These are phyloP conservation scores for Acrocephalus scirpaceus DNA, from an alignment of 2,797 vertebrate species.

Conservation along the genomic window DNA sequence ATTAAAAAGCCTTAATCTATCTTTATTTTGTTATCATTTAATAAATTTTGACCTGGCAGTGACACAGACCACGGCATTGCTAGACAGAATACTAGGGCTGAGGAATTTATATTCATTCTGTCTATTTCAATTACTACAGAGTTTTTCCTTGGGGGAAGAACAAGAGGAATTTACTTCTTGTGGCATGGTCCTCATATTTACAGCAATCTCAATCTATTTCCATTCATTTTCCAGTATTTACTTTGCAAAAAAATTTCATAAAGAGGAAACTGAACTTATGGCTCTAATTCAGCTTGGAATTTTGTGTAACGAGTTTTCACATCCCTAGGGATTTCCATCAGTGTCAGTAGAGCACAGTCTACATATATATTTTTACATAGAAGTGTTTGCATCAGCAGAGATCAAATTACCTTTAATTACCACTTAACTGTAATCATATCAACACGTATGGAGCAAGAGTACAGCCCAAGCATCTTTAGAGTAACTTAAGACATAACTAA, in stretches of 20 bases:
- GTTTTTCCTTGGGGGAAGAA: constrained; percentile 14
- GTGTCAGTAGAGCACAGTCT: background rate
- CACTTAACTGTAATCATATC: background rate
- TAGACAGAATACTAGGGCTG: background rate
- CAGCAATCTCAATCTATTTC: constrained; percentile 23
- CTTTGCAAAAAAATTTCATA: background rate
- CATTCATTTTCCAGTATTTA: constrained; percentile 19
- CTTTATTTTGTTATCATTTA: background rate
- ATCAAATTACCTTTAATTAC: background rate
- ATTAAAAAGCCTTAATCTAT: background rate
- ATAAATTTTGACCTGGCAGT: background rate
- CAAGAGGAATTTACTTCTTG: constrained; percentile 7
- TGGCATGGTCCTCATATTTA: background rate
- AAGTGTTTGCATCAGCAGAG: background rate
- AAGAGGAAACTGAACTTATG: background rate
- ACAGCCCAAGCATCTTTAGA: background rate
- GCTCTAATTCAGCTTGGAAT: constrained; percentile 7
- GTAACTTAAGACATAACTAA: background rate
- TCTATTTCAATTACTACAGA: background rate
- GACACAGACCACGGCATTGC: background rate
- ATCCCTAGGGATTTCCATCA: background rate
- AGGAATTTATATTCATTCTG: constrained; percentile 1
- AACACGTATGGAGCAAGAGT: background rate
- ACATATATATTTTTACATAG: background rate
- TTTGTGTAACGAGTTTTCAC: background rate